Percentiles rank a stretch among this genome's conserved stretches.
Evolutionary conservation across 2,888 invertebrate genomes (phyloP).

Genomic region (Saturnia japonica): DNA sequence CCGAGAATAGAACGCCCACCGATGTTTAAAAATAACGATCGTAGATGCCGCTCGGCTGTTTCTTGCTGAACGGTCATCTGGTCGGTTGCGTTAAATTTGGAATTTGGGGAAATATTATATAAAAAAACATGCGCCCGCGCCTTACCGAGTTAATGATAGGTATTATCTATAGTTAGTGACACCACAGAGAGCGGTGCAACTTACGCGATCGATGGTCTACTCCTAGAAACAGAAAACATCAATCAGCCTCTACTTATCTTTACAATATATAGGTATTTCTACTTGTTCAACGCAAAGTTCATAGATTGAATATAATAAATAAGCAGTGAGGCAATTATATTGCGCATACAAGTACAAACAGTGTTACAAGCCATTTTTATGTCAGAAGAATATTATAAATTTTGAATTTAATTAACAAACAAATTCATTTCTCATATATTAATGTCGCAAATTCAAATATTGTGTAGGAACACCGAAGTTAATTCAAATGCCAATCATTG

Average conservation of each 20-base stretch:
- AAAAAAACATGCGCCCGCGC: slow-evolving; percentile 60
- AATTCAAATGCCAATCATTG: slow-evolving; percentile 63
- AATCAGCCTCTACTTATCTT: slow-evolving; percentile 74
- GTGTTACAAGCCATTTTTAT: slow-evolving; percentile 54
- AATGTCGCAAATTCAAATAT: slow-evolving; percentile 40
- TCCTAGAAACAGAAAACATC: slow-evolving; percentile 83
- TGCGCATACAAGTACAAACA: slow-evolving; percentile 68
- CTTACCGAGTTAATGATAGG: slow-evolving; percentile 68
- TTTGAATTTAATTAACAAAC: slow-evolving; percentile 34
- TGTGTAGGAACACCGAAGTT: slow-evolving; percentile 39
- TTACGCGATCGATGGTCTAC: slow-evolving; percentile 83
- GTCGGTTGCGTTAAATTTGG: slow-evolving; percentile 47
- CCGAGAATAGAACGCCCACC: slow-evolving; percentile 73
- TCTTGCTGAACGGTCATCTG: slow-evolving; percentile 54
- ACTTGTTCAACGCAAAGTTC: slow-evolving; percentile 45
- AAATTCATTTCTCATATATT: slow-evolving; percentile 33
- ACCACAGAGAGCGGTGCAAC: slow-evolving; percentile 82
- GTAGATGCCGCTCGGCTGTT: slow-evolving; percentile 50
- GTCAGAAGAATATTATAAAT: slow-evolving; percentile 39
- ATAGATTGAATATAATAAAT: slow-evolving; percentile 45
- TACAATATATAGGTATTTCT: slow-evolving; percentile 59
- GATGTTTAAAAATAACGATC: slow-evolving; percentile 64
- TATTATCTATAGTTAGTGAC: slow-evolving; percentile 72
- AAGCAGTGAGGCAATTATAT: slow-evolving; percentile 69
- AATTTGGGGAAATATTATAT: slow-evolving; percentile 44